These are phyloP conservation scores for Fulica atra DNA, from an alignment of 2,113 vertebrate genomes.

Conservation along the genomic window DNA sequence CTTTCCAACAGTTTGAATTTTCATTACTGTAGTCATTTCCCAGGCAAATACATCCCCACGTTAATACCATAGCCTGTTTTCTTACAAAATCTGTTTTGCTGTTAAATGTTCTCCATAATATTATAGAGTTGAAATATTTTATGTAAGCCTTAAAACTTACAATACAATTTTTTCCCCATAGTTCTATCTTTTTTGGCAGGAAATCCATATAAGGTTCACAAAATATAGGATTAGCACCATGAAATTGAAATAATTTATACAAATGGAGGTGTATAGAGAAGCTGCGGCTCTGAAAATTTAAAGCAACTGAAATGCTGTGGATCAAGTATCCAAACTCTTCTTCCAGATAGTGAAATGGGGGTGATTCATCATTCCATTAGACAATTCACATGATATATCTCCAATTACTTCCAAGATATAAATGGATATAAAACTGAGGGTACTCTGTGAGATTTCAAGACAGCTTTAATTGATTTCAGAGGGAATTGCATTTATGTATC, in stretches of 20 bases:
- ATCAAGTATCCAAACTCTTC: not conserved
- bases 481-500: slow-evolving; percentile 45
- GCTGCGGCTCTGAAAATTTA: not conserved
- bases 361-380: slow-evolving; percentile 1
- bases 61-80: not conserved
- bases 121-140: not conserved
- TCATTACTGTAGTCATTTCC: not conserved
- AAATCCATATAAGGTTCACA: not conserved
- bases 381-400: not conserved
- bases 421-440: not conserved
- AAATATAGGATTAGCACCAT: not conserved
- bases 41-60: not conserved
- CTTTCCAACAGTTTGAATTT: not conserved
- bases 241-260: not conserved
- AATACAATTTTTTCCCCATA: not conserved
- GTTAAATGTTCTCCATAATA: not conserved
- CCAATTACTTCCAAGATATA: slow-evolving; percentile 16
- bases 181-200: not conserved
- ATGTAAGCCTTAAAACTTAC: not conserved
- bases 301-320: not conserved
- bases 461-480: slow-evolving; percentile 61
- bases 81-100: not conserved
- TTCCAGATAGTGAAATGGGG: not conserved
- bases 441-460: slow-evolving; percentile 4
- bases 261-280: not conserved